Evolutionary conservation across 53 echinoderm and acorn worm species (phyloP), one percentile per base, ranked within the genome.

Genomic region (Echinometra lucunter): DNA sequence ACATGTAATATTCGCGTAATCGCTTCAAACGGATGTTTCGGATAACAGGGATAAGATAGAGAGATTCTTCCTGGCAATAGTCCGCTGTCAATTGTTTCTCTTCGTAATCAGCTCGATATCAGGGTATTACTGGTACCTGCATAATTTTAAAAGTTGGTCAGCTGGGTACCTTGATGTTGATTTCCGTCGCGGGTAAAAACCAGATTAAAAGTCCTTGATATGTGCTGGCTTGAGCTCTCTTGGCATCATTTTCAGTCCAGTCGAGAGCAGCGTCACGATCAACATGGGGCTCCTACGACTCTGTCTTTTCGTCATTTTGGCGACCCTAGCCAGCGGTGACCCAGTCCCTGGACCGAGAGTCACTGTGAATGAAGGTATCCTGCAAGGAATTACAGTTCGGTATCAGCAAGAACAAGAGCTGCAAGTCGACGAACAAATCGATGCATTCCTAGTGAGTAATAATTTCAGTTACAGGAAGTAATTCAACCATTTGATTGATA

Each of bases 371-470:
- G 90, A 90, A 60, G 90, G 90, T 37, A 90, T 32, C 25, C 21
- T 90, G 37, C 13, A 60, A 63, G 90, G 90, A 37, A 30, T 58
- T 6, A 60, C 90, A 30, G 6, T 27, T 63, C 19, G 27, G 10
- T 90, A 60, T 25, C 45, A 90, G 60, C 25, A 90, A 90, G 63
- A 90, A 12, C 58, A 34, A 25, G 60, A 58, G 37, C 90, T 90
- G 37, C 58, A 90, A 37, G 90, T 90, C 13, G 90, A 90, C 10
- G 19, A 57, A 42, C 58, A 12, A 58, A 35, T 90, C 18, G 90
- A 90, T 63, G 63, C 21, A 37, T 90, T 90, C 60, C 38, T 90
- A 63, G 90, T 90, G 60, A 60, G 90, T 19, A 90, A n/a, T n/a
- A n/a, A n/a, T n/a, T n/a, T n/a, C n/a, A n/a, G n/a, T n/a, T n/a